Percentiles rank a stretch among this genome's conserved stretches.
Conservation (phyloP, 1,140 invertebrate genomes). For the Drosophila cardini region DNA sequence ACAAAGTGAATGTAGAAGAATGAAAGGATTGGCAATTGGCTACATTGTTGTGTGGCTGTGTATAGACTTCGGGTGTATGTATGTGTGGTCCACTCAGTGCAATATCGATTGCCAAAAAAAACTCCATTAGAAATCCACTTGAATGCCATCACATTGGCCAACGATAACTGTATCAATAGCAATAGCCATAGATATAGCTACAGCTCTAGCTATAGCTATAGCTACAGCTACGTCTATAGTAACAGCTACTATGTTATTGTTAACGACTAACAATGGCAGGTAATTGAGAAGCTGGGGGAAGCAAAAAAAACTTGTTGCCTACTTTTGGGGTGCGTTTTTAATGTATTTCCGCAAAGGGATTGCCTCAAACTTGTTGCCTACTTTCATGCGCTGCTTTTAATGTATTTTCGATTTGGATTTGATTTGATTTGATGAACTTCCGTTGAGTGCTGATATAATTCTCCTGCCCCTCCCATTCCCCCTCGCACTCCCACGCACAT, state of each 20-base stretch:
- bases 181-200: conserved; percentile 16
- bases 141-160: background rate
- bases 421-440: conserved; percentile 53
- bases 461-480: too few relatives aligned
- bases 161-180: background rate
- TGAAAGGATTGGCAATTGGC: conserved; percentile 45
- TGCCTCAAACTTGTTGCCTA: conserved; percentile 65
- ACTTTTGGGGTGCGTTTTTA: conserved; percentile 31
- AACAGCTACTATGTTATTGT: conserved; percentile 13
- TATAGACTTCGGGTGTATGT: conserved; percentile 4
- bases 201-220: too few relatives aligned
- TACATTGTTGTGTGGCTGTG: conserved; percentile 28
- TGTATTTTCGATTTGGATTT: conserved; percentile 18
- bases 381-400: conserved; percentile 31
- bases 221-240: background rate
- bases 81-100: conserved; percentile 34
- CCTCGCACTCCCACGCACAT: background rate
- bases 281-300: conserved; percentile 33
- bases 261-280: conserved; percentile 22
- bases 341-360: conserved; percentile 1
- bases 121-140: conserved; percentile 24
- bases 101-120: conserved; percentile 39
- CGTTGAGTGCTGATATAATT: background rate
- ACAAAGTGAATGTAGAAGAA: conserved; percentile 17
- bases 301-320: conserved; percentile 60